Evolutionary conservation across 2,113 vertebrate genomes (phyloP), one percentile per base, ranked within the genome.

Genomic region (Elaphurus davidianus): DNA sequence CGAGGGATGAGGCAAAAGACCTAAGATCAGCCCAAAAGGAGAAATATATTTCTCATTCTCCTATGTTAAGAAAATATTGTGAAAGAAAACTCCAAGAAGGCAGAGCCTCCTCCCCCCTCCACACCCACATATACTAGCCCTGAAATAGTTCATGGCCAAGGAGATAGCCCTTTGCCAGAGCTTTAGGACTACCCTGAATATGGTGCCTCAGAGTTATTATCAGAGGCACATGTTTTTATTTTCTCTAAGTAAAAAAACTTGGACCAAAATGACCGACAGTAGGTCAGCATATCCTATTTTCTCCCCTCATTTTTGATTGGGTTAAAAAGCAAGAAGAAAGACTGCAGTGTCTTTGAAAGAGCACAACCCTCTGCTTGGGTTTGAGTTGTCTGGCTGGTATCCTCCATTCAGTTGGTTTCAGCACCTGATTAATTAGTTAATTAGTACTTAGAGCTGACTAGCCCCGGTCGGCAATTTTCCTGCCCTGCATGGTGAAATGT

Each of bases 381-480:
- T 97, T 92, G 59, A 95, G 97, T 96, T 96, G 50, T 81, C 98
- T 97, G 98, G 94, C 98, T 95, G 97, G 90, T 98, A 98, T 95
- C 43, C 94, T 98, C 98, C 85, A 97, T 93, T 94, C 97, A 87
- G 28, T 88, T 88, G 96, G 96, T 98, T 98, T 98, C 95, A 98
- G 96, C 98, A 98, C 95, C 97, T 88, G 91, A 96, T 97, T 98
- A 91, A 99, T 99, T 96, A 86, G 97, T 98, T 97, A 96, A 97
- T 99, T 98, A 97, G 86, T 96, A 94, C 96, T 95, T 86, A 67
- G 59, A 86, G 94, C 98, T 94, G 59, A 74, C 93, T 9, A 17
- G 96, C 93, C 95, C 45, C 21, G 0, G 8, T 33, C 19, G 71
- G 92, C 95, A 98, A 97, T 97, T 95, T 98, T 52, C 92, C 43